Conservation (phyloP, 1,140 invertebrate genomes). For the Drosophila ironensis region DNA sequence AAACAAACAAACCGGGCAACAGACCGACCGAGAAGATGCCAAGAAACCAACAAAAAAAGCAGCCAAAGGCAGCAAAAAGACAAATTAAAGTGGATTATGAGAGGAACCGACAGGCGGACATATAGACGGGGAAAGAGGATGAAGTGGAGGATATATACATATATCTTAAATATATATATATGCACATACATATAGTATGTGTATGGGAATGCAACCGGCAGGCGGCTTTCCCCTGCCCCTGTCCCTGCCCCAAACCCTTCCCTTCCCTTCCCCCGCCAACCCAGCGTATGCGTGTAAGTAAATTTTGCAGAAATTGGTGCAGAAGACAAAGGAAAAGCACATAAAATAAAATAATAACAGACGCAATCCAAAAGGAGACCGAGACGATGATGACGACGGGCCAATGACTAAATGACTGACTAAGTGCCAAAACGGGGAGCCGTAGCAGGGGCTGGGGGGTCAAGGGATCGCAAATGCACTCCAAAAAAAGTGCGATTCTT, state of each 20-base stretch:
- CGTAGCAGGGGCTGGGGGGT: not conserved
- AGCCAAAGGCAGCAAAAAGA: slow-evolving; percentile 59
- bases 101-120: slow-evolving; percentile 22
- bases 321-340: slow-evolving; percentile 77
- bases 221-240: not conserved
- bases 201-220: slow-evolving; percentile 41
- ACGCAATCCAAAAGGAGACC: slow-evolving; percentile 51
- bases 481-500: not conserved
- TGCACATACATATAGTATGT: slow-evolving; percentile 4
- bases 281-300: slow-evolving; percentile 44
- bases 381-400: slow-evolving; percentile 46
- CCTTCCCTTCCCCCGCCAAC: not conserved
- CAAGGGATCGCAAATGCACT: not conserved
- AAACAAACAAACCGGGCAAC: slow-evolving; percentile 35
- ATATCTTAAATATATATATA: slow-evolving; percentile 28
- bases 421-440: slow-evolving; percentile 67
- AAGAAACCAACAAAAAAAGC: slow-evolving; percentile 26
- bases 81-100: slow-evolving; percentile 79
- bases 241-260: too few species aligned
- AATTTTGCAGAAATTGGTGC: slow-evolving; percentile 77
- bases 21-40: slow-evolving; percentile 35
- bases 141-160: slow-evolving; percentile 24
- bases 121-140: not conserved
- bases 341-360: slow-evolving; percentile 75
- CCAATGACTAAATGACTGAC: slow-evolving; percentile 79